Evolutionary conservation across 1,140 invertebrate species (phyloP).

Genomic region (Aricia agestis): DNA sequence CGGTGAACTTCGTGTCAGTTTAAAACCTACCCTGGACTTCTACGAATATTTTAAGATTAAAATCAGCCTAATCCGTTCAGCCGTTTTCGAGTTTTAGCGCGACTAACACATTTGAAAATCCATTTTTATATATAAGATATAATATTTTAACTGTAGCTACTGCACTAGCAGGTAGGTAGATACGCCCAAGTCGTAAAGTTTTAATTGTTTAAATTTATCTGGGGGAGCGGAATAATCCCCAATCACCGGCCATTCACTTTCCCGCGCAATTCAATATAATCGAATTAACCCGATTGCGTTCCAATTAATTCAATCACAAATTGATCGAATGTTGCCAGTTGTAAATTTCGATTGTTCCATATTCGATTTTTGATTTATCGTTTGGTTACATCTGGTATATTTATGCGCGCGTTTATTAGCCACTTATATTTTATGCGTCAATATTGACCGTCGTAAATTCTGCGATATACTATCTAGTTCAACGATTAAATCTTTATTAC

Average conservation of each 20-base stretch:
- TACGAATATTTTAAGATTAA: no score
- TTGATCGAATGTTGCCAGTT: conserved; percentile 58
- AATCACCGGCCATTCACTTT: conserved; percentile 31
- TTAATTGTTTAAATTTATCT: background rate
- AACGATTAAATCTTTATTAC: background rate
- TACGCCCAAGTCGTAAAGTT: background rate
- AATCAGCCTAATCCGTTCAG: no score
- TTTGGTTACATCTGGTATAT: conserved; percentile 52
- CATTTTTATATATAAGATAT: no score
- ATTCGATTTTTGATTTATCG: conserved; percentile 47
- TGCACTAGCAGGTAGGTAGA: no score
- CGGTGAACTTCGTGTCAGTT: no score
- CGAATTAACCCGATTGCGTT: conserved; percentile 36
- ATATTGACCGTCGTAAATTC: conserved; percentile 10
- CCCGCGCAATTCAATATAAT: conserved; percentile 20
- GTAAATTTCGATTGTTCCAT: conserved; percentile 52
- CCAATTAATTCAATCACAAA: conserved; percentile 55
- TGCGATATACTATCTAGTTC: background rate
- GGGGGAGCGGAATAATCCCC: background rate
- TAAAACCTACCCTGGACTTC: no score
- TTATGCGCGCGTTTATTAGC: conserved; percentile 48
- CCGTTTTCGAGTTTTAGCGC: no score
- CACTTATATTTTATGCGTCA: conserved; percentile 29
- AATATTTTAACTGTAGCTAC: no score
- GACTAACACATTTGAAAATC: no score